These are phyloP conservation scores for Antheraea yamamai DNA, from an alignment of 2,888 invertebrate genomes.

Conservation along the genomic window DNA sequence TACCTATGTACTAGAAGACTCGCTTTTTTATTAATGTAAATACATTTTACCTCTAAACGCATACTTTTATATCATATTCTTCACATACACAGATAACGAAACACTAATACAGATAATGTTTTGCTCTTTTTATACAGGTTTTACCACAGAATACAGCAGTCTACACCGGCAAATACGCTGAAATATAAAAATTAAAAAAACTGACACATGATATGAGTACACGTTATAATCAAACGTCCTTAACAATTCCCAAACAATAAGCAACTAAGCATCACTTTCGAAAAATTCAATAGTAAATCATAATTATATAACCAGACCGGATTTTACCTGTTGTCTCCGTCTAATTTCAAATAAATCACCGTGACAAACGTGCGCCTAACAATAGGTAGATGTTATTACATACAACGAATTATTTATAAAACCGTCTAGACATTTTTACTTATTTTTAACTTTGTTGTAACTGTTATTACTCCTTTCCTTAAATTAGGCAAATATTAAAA, in stretches of 20 bases:
- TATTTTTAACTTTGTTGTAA: neutral
- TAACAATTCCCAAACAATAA: conserved; percentile 17
- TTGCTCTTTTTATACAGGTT: neutral
- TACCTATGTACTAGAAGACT: neutral
- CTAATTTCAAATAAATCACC: conserved; percentile 14
- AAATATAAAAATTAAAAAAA: neutral
- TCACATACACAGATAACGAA: neutral
- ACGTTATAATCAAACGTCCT: neutral
- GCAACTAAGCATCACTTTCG: conserved; percentile 14
- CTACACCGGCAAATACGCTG: neutral
- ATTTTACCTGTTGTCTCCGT: conserved; percentile 13
- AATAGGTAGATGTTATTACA: conserved; percentile 3
- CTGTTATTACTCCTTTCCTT: neutral
- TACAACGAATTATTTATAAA: neutral
- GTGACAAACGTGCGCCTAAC: conserved; percentile 9
- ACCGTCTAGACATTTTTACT: neutral
- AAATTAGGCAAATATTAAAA: neutral
- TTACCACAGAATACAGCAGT: too few relatives aligned
- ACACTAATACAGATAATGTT: neutral
- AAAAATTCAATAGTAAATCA: conserved; percentile 22
- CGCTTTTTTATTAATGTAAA: neutral
- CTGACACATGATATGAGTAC: neutral
- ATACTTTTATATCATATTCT: neutral
- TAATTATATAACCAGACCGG: conserved; percentile 21
- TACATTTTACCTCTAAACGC: neutral